Conservation (phyloP, 2,113 vertebrate genomes). For the Perognathus longimembris region DNA sequence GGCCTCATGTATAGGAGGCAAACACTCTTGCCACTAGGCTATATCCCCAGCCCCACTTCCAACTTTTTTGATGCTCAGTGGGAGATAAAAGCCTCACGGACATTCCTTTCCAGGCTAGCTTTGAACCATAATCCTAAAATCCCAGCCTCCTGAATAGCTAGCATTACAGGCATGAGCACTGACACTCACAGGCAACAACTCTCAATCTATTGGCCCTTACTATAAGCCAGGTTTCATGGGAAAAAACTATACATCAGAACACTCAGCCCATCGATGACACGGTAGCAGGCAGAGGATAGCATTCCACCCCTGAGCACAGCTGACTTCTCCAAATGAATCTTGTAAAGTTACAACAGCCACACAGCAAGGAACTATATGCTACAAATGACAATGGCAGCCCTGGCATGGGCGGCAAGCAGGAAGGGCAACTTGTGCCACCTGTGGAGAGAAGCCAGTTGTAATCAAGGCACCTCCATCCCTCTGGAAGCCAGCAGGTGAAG, state of each 20-base stretch:
- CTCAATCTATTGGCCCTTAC: background rate
- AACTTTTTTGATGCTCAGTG: no score
- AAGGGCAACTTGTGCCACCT: background rate
- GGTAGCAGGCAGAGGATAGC: background rate
- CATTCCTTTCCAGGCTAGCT: no score
- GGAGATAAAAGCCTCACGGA: no score
- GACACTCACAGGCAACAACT: no score
- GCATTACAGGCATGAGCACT: no score
- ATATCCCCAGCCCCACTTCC: no score
- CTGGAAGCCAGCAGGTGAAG: background rate
- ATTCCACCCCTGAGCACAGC: background rate
- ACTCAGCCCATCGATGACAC: background rate
- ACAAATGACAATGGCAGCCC: background rate
- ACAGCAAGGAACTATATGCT: background rate
- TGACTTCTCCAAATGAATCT: background rate
- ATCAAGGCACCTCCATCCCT: background rate
- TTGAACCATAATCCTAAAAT: no score
- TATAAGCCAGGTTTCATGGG: background rate
- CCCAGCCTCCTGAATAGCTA: no score
- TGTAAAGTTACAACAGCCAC: background rate
- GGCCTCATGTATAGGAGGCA: no score
- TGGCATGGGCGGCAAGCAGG: background rate
- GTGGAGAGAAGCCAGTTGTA: background rate
- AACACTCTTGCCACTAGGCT: no score
- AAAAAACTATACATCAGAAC: background rate